Evolutionary conservation across 2,888 invertebrate species (phyloP), one percentile per base, ranked within the genome.

Genomic region (Nymphalis c-album): DNA sequence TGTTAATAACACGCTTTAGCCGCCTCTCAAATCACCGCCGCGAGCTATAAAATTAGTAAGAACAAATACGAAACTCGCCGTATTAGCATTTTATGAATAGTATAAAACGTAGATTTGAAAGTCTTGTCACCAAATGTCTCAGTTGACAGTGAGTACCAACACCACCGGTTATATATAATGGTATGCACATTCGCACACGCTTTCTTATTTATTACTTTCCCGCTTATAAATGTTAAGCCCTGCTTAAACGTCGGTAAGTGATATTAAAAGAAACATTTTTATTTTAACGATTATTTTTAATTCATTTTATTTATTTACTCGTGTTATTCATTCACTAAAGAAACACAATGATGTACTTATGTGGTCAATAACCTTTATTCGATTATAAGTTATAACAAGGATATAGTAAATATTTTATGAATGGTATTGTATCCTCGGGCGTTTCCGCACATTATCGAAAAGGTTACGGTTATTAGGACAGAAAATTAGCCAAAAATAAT

Each of bases 31-130:
- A 80, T 78, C 75, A 77, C 69, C 76, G 82, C 81, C 78, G 72
- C 77, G 76, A 77, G 81, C 81, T 73, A 86, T 88, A 85, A 85
- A 84, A 87, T 86, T 84, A 83, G 85, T 84, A 80, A 81, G 82
- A 85, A 85, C 84, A 84, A 74, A 87, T 82, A 82, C 85, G 84
- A 85, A 64, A 85, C 85, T 83, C 82, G 84, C 80, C 77, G 69
- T 75, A 88, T 88, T 88, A 85, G 81, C 87, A 86, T 89, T 88
- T 88, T 87, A 88, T 87, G 85, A 86, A 87, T 85, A 85, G 76
- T 74, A 80, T 84, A 81, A 82, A 81, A 81, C 81, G 80, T 79
- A 81, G 76, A 78, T 85, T 87, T 81, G 85, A 88, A 88, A 88
- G 87, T 85, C 67, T 66, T 70, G 80, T 84, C 79, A 80, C 77